phyloP scores from a whole-genome alignment of 35 echinoderm and acorn worm genomes.

The Heliocidaris erythrogramma region DNA sequence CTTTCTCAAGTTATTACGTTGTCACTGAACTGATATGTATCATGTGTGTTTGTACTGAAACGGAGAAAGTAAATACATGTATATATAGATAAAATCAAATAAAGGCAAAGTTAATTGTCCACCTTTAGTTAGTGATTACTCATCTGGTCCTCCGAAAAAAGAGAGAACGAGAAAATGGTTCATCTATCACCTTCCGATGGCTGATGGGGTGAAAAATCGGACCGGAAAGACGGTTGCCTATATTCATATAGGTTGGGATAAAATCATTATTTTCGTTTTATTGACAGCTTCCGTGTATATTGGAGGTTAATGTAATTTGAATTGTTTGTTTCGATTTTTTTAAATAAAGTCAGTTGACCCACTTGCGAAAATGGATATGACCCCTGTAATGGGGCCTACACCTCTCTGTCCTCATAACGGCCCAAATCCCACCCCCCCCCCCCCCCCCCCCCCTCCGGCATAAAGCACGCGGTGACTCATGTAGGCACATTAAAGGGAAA shows the following conservation, averaged over 20 bases:
- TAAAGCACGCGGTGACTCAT: too few species aligned
- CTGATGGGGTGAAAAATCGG: not conserved
- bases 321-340: not conserved
- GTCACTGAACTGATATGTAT: too few species aligned
- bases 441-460: too few species aligned
- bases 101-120: too few species aligned
- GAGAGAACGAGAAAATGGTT: not conserved
- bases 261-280: not conserved
- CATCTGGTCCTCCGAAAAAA: not conserved
- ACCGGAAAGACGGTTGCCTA: not conserved
- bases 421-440: not conserved
- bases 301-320: not conserved
- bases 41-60: too few species aligned
- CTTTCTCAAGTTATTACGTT: too few species aligned
- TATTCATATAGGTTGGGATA: not conserved
- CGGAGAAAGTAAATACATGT: too few species aligned
- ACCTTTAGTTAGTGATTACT: not conserved
- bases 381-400: too few species aligned
- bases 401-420: too few species aligned
- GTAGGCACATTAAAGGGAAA: too few species aligned
- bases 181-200: not conserved
- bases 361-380: not conserved
- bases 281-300: not conserved
- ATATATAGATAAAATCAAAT: too few species aligned
- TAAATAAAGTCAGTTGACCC: not conserved